Conservation (phyloP, 2,797 vertebrate species). For the Galaxias olidus region DNA sequence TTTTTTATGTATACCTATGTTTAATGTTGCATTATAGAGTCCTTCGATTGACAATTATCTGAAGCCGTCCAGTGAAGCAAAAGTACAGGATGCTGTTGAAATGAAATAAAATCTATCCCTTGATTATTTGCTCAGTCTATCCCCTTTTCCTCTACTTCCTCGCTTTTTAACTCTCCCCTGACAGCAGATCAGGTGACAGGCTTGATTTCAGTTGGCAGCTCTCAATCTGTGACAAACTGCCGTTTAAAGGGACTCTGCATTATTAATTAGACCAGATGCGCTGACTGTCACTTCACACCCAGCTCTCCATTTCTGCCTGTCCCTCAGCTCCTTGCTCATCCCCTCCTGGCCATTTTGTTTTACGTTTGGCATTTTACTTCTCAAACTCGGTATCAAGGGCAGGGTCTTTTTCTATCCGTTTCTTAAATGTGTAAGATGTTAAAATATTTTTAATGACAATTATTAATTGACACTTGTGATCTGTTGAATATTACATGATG, state of each 20-base stretch:
- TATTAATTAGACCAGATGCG: conserved; percentile 83
- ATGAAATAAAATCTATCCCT: neutral
- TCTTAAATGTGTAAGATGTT: too few relatives aligned
- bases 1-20: too few relatives aligned
- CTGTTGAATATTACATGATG: too few relatives aligned
- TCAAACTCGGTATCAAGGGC: neutral
- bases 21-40: too few relatives aligned
- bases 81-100: neutral
- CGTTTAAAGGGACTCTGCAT: conserved; percentile 78
- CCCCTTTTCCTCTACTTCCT: conserved; percentile 36
- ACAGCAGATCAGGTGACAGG: conserved; percentile 70
- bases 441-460: too few relatives aligned
- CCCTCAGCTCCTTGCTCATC: conserved; percentile 41
- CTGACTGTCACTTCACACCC: conserved; percentile 81
- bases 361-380: conserved; percentile 37
- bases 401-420: neutral
- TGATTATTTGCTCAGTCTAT: neutral
- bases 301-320: conserved; percentile 52
- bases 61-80: neutral
- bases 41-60: too few relatives aligned
- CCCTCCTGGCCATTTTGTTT: conserved; percentile 66
- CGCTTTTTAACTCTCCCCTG: conserved; percentile 60
- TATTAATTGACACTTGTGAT: too few relatives aligned
- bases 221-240: conserved; percentile 80
- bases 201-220: conserved; percentile 74